phyloP scores from a whole-genome alignment of 2,113 vertebrate species.

The Macaca nemestrina region DNA sequence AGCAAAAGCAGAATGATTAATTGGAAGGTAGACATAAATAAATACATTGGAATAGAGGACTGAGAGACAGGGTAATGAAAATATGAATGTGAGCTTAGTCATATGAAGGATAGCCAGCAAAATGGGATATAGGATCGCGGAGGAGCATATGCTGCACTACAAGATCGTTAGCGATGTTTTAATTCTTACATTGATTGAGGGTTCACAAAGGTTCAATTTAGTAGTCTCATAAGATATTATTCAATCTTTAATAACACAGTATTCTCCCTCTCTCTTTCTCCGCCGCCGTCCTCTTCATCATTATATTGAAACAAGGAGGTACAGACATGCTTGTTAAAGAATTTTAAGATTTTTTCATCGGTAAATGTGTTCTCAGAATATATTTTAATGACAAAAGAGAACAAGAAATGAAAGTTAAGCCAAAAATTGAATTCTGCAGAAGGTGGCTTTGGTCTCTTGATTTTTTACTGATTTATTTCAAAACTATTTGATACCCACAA shows the following conservation, averaged over 20 bases:
- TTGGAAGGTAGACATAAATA: neutral
- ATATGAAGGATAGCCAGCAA: neutral
- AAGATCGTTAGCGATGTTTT: too few relatives aligned
- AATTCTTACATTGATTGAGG: neutral
- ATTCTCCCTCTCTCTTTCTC: neutral
- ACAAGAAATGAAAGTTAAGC: neutral
- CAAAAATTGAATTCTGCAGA: neutral
- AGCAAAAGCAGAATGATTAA: neutral
- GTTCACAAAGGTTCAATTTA: neutral
- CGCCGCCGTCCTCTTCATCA: accelerated
- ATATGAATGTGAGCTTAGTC: neutral
- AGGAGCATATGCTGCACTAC: neutral
- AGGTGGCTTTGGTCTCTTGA: neutral
- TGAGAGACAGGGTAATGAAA: neutral
- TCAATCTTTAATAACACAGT: neutral
- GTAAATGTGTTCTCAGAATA: neutral
- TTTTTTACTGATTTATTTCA: neutral
- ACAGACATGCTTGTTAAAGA: neutral
- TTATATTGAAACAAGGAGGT: neutral
- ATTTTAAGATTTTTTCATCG: neutral
- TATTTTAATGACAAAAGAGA: neutral
- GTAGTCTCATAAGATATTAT: neutral
- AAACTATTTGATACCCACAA: neutral
- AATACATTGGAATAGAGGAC: neutral
- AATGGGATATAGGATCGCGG: too few relatives aligned